A percentile compares a stretch with the other conserved stretches of the same genome.
These are phyloP conservation scores for Psylliodes chrysocephalus DNA, from an alignment of 2,888 invertebrate species.

Conservation along the genomic window DNA sequence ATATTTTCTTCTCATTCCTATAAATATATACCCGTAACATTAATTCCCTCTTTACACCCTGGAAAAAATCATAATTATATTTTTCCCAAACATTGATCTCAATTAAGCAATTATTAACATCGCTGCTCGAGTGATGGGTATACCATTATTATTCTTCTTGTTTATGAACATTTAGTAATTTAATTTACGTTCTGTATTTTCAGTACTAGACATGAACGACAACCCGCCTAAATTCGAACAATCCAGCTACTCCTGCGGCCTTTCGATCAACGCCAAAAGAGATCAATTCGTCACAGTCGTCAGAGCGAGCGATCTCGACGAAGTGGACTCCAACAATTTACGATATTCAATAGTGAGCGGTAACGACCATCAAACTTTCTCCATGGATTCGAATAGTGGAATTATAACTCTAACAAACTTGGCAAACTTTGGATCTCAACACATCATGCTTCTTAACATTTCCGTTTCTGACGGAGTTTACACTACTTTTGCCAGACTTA, in stretches of 20 bases:
- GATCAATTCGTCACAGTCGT: conserved; percentile 90
- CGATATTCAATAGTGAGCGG: conserved; percentile 85
- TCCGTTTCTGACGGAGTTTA: conserved; percentile 97
- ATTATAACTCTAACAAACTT: conserved; percentile 79
- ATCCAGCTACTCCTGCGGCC: conserved; percentile 78
- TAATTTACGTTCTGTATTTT: too few relatives aligned
- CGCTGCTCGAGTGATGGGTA: too few relatives aligned
- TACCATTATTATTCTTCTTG: too few relatives aligned
- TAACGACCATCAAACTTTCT: conserved; percentile 80
- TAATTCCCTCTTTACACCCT: too few relatives aligned
- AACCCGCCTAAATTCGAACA: conserved; percentile 89
- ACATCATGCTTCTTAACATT: conserved; percentile 79
- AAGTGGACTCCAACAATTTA: conserved; percentile 77
- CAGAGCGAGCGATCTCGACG: conserved; percentile 89
- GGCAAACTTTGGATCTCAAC: conserved; percentile 75
- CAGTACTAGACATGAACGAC: conserved; percentile 90
- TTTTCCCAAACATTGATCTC: too few relatives aligned
- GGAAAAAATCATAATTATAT: too few relatives aligned
- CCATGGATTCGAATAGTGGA: conserved; percentile 70
- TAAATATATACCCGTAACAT: too few relatives aligned
- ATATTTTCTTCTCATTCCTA: too few relatives aligned
- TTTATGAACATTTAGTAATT: too few relatives aligned
- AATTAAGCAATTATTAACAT: too few relatives aligned
- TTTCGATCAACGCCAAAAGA: conserved; percentile 84
- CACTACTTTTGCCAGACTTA: conserved; percentile 85